Conservation (phyloP, 1,140 invertebrate species). For the Oncopeltus fasciatus region DNA sequence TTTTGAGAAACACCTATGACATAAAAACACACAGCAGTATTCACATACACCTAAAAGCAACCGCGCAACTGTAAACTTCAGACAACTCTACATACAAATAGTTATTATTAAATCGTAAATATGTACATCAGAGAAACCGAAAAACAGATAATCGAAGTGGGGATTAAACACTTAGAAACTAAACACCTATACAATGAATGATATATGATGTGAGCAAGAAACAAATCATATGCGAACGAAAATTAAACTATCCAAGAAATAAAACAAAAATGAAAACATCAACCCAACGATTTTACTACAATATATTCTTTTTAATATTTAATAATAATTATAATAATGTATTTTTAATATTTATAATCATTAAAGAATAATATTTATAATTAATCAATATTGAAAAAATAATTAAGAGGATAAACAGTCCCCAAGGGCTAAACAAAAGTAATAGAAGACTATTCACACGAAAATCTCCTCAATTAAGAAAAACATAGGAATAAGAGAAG, state of each 20-base stretch:
- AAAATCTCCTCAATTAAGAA: background rate
- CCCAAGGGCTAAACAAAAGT: background rate
- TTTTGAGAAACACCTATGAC: background rate
- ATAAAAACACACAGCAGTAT: background rate
- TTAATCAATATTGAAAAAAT: background rate
- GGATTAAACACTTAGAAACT: background rate
- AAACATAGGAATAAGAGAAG: background rate
- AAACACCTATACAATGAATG: slow-evolving; percentile 1
- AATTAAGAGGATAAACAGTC: background rate
- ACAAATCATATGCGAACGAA: slow-evolving; percentile 1
- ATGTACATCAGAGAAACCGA: background rate
- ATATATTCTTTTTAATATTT: background rate
- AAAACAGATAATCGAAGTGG: background rate
- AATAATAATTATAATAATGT: background rate
- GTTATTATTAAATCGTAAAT: background rate
- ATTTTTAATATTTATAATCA: background rate
- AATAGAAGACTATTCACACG: background rate
- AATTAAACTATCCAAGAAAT: slow-evolving; percentile 7
- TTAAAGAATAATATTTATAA: slow-evolving; percentile 5
- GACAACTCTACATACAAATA: background rate
- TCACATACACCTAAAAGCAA: background rate
- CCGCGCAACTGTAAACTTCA: background rate
- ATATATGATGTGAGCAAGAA: slow-evolving; percentile 5
- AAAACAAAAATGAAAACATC: slow-evolving; percentile 9
- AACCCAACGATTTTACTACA: slow-evolving; percentile 4